Evolutionary conservation across 2,113 vertebrate species (phyloP), one percentile per base, ranked within the genome.

Genomic region (Phalacrocorax brasilianus): DNA sequence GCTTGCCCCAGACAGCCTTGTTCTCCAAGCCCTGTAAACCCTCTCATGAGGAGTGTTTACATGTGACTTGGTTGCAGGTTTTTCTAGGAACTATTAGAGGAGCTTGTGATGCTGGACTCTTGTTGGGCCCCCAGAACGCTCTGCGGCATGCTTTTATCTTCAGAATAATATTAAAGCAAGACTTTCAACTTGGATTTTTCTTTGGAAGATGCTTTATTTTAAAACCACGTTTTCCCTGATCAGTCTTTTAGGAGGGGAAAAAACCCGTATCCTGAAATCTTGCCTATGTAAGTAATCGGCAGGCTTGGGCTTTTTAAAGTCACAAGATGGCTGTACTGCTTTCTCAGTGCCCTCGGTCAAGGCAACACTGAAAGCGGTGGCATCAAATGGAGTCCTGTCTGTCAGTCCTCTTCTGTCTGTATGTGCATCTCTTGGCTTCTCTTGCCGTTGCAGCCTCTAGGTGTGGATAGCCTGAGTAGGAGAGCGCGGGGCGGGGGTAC

Each of bases 401-500:
- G 45, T 67, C 40, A 4, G 2, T 83, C 80, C 66, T 19, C 3
- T 18, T 30, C 76, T 53, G 3, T 62, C 49, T 27, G 26, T 32
- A 0, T 0, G 2, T 32, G 26, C 40, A 9, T 62, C 59, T 45
- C 35, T 13, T 21, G 32, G 66, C 50, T 45, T 22, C 24, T 44
- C 35, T 12, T 6, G 6, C 5, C 9, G 18, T 19, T 11, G 4
- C 55, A 38, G 50, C 24, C 59, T n/a, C 61, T 35, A 68, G 67
- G 1, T 30, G 73, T 2, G 18, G 66, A 2, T 16, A 0, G 14
- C 4, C 3, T 13, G 65, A 52, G 85, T 11, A 44, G 61, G 30
- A 40, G 49, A 6, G 47, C 1, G 4, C 1, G 18, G 58, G 55
- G 16, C 40, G 6, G 68, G 12, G 65, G 24, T 0, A 0, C n/a